Evolutionary conservation across 2,113 vertebrate genomes (phyloP).

Genomic region (Onychorhynchus coronatus): DNA sequence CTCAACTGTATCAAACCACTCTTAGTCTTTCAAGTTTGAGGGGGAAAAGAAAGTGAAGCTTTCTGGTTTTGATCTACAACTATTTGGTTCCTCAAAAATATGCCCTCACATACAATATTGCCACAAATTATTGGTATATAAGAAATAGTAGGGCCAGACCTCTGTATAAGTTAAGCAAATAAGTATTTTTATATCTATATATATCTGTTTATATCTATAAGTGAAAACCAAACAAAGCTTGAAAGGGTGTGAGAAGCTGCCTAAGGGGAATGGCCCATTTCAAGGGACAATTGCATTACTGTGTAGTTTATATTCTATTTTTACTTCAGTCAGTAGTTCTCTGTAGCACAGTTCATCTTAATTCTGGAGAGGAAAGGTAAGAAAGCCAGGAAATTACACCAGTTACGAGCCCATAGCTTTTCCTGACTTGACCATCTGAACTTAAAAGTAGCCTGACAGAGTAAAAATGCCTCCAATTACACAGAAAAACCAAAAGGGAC

Average conservation of each 20-base stretch:
- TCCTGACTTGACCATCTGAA: background rate
- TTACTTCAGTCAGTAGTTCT: background rate
- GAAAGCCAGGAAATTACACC: background rate
- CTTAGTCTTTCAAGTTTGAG: background rate
- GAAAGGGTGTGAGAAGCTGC: background rate
- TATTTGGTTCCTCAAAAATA: background rate
- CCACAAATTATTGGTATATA: background rate
- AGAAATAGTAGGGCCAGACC: background rate
- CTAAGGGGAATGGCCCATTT: background rate
- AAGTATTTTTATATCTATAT: background rate
- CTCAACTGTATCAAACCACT: background rate
- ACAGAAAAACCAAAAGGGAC: background rate
- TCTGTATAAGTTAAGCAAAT: background rate
- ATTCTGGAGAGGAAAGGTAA: background rate
- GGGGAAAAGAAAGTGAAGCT: background rate
- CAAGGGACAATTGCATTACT: background rate
- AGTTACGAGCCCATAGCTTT: background rate
- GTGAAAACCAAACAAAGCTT: background rate
- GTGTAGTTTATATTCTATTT: background rate
- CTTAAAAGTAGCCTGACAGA: background rate
- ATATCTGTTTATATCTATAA: no score
- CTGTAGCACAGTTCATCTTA: background rate
- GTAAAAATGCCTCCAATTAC: background rate
- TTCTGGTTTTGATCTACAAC: background rate
- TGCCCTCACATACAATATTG: fast-evolving